Percentiles rank a stretch among this genome's conserved stretches.
These are phyloP conservation scores for Neofelis nebulosa DNA, from an alignment of 2,113 vertebrate species.

Conservation along the genomic window DNA sequence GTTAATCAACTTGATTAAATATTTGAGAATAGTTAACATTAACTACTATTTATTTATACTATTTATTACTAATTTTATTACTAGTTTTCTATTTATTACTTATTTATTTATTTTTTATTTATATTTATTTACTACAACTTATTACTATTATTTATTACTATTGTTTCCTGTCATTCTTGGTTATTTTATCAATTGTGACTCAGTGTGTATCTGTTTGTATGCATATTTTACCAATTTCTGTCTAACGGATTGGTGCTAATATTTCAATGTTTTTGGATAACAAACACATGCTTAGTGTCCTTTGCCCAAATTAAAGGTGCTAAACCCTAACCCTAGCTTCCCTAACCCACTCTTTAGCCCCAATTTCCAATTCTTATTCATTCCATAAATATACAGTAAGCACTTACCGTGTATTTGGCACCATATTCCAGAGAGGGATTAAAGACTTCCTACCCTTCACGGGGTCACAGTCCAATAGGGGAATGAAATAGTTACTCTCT, in stretches of 20 bases:
- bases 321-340: too few relatives aligned
- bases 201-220: background rate
- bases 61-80: too few relatives aligned
- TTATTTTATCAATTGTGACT: background rate
- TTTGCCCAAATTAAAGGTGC: too few relatives aligned
- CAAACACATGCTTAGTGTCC: background rate
- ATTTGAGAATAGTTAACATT: background rate
- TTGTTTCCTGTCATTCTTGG: background rate
- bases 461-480: background rate
- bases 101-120: too few relatives aligned
- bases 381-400: background rate
- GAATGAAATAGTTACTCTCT: background rate
- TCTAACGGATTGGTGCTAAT: background rate
- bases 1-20: background rate
- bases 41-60: background rate
- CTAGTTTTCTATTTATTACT: too few relatives aligned
- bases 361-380: background rate
- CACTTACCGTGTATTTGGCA: background rate
- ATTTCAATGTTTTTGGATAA: background rate
- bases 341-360: background rate
- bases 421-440: background rate
- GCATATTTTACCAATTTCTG: background rate
- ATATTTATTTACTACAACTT: too few relatives aligned
- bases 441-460: background rate
- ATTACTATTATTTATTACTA: background rate